phyloP scores from a whole-genome alignment of 23 tunicate species.

The Diplosoma virens region DNA sequence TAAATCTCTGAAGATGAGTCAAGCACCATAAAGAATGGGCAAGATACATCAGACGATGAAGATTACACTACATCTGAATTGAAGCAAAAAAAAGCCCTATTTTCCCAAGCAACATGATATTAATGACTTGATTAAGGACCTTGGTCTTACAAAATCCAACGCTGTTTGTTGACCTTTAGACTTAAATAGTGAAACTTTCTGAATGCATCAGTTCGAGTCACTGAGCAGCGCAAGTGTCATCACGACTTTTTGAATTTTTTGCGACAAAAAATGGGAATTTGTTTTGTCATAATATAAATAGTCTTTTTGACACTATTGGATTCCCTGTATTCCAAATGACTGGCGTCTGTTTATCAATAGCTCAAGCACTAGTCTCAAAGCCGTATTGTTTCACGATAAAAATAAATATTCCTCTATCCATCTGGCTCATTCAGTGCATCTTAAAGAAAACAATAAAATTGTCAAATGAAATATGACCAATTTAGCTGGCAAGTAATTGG shows the following conservation, averaged over 20 bases:
- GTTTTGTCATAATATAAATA: too few species aligned
- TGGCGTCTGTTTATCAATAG: neutral
- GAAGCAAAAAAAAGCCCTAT: neutral
- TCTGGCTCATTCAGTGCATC: neutral
- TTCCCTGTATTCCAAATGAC: neutral
- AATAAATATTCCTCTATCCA: neutral
- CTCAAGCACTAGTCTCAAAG: conserved; percentile 16
- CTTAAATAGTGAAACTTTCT: neutral
- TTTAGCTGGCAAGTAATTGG: too few species aligned
- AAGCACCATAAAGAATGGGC: neutral
- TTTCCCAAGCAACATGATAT: neutral
- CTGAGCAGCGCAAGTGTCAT: neutral
- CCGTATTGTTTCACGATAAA: neutral
- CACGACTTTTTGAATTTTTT: neutral
- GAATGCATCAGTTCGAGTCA: too few species aligned
- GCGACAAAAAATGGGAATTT: neutral
- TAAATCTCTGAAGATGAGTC: neutral
- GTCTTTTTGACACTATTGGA: too few species aligned
- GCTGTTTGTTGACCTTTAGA: neutral
- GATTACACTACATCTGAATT: neutral
- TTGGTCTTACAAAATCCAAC: neutral
- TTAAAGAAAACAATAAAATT: neutral
- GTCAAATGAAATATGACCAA: neutral
- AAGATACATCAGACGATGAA: neutral
- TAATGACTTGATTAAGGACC: neutral